A percentile compares a stretch with the other conserved stretches of the same genome.
Conservation (phyloP, 1,140 invertebrate genomes). For the Pissodes strobi region DNA sequence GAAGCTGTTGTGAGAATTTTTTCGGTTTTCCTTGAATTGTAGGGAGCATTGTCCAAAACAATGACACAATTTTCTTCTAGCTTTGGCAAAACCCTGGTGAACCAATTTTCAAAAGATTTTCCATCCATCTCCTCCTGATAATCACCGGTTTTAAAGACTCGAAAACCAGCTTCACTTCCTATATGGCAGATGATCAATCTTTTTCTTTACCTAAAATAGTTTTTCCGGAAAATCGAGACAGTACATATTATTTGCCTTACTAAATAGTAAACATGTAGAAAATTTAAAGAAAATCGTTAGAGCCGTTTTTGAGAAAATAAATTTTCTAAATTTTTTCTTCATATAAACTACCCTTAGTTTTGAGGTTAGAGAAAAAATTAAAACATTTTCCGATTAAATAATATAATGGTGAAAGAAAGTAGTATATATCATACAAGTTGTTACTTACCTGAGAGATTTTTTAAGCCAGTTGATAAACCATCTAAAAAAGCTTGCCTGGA, state of each 20-base stretch:
- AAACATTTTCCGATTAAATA: too few relatives aligned
- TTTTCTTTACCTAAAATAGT: background rate
- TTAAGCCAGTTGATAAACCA: slow-evolving; percentile 48
- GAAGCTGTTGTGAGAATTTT: slow-evolving; percentile 33
- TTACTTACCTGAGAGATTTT: slow-evolving; percentile 44
- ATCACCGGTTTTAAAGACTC: slow-evolving; percentile 8
- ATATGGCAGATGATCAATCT: slow-evolving; percentile 1
- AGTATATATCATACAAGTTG: too few relatives aligned
- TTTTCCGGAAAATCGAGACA: too few relatives aligned
- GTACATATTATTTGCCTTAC: too few relatives aligned
- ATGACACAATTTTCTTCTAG: slow-evolving; percentile 37
- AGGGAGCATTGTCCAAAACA: slow-evolving; percentile 42
- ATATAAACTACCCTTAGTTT: too few relatives aligned
- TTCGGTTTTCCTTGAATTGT: slow-evolving; percentile 37
- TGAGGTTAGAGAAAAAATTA: too few relatives aligned
- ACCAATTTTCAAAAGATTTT: slow-evolving; percentile 38
- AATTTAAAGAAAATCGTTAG: too few relatives aligned
- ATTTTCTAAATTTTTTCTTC: too few relatives aligned
- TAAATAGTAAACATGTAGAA: too few relatives aligned
- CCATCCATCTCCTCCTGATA: slow-evolving; percentile 19
- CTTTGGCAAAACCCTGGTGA: slow-evolving; percentile 43
- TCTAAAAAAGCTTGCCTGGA: slow-evolving; percentile 40
- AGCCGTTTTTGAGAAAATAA: too few relatives aligned
- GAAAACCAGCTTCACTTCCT: background rate
- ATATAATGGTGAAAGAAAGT: too few relatives aligned